Percentiles rank a stretch among this genome's conserved stretches.
These are phyloP conservation scores for Andrena marginata DNA, from an alignment of 2,888 invertebrate species.

Conservation along the genomic window DNA sequence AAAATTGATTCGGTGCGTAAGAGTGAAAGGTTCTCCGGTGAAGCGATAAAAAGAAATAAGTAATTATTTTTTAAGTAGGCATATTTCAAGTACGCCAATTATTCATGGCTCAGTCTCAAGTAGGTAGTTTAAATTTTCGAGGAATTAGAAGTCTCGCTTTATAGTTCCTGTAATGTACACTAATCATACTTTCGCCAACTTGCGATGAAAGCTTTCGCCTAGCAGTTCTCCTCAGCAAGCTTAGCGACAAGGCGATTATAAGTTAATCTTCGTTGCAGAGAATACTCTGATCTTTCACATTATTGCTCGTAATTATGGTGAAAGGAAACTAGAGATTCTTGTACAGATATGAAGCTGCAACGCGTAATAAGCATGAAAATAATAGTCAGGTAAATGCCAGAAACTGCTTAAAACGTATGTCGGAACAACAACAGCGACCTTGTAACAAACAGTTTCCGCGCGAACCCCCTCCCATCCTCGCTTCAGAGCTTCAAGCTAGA, in stretches of 20 bases:
- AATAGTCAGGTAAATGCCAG: not conserved
- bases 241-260: constrained; percentile 3
- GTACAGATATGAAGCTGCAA: not conserved
- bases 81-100: not conserved
- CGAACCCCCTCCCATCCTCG: no score
- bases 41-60: no score
- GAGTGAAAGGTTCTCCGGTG: no score
- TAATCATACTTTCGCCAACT: not conserved
- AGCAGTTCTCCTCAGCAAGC: not conserved
- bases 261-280: not conserved
- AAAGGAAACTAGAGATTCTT: not conserved
- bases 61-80: no score
- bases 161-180: not conserved
- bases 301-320: not conserved
- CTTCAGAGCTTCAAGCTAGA: no score
- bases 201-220: not conserved
- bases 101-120: not conserved
- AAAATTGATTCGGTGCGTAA: not conserved
- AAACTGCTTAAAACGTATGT: not conserved
- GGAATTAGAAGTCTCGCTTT: not conserved
- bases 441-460: no score
- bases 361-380: not conserved
- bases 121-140: not conserved
- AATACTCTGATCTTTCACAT: not conserved
- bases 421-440: not conserved